Conservation (phyloP, 2,888 invertebrate species). For the Mesodorylaimus sp. region DNA sequence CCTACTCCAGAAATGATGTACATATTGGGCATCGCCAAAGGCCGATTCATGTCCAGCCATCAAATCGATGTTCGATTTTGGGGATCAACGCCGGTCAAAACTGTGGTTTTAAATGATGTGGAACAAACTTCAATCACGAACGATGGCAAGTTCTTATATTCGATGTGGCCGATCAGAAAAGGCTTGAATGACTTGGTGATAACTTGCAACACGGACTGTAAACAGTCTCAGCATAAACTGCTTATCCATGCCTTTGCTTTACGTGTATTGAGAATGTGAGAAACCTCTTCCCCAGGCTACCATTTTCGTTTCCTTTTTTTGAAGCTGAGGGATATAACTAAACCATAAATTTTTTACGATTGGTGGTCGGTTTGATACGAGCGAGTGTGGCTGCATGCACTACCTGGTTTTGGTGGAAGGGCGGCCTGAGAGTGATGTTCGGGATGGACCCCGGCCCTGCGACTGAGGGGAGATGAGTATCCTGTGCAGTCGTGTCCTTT, state of each 20-base stretch:
- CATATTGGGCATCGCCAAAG: slow-evolving; percentile 4
- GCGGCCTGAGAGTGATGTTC: no score
- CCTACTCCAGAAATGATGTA: not conserved
- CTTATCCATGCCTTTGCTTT: not conserved
- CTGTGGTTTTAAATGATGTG: slow-evolving; percentile 1
- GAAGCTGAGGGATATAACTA: no score
- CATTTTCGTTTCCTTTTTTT: no score
- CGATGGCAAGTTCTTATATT: slow-evolving; percentile 6
- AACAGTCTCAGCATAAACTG: not conserved
- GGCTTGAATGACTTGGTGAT: slow-evolving; percentile 9
- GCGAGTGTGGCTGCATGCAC: no score
- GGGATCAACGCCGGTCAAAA: slow-evolving; percentile 6
- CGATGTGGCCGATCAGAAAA: slow-evolving; percentile 4
- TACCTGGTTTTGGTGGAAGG: no score
- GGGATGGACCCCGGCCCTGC: no score
- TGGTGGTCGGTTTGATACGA: no score
- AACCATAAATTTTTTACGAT: no score
- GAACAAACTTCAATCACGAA: slow-evolving; percentile 3
- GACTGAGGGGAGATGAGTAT: no score
- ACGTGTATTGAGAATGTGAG: not conserved
- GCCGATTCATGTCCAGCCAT: slow-evolving; percentile 2
- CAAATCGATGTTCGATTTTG: slow-evolving; percentile 7
- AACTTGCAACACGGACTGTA: not conserved
- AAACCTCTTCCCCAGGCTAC: not conserved
- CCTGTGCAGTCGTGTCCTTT: no score